Percentiles rank a stretch among this genome's conserved stretches.
Evolutionary conservation across 2,113 vertebrate genomes (phyloP).

Genomic region (Centropus bengalensis): DNA sequence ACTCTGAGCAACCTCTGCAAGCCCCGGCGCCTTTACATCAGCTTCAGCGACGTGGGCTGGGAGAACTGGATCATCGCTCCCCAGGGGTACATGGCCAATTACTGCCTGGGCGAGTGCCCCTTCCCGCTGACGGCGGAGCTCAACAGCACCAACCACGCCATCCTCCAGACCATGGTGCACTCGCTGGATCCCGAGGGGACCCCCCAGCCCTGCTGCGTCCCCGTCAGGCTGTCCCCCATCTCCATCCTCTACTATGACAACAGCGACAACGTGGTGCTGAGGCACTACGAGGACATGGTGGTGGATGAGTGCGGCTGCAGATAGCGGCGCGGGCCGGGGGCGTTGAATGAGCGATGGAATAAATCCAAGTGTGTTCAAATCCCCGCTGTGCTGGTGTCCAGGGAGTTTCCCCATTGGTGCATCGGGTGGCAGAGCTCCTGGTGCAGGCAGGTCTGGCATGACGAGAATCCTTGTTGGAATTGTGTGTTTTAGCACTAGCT

Average conservation of each 20-base stretch:
- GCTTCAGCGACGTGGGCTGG: slow-evolving; percentile 95
- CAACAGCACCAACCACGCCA: slow-evolving; percentile 93
- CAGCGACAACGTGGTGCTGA: slow-evolving; percentile 92
- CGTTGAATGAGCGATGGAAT: rapidly evolving
- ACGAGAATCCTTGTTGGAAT: rapidly evolving
- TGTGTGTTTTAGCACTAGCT: rapidly evolving
- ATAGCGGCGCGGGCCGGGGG: slow-evolving; percentile 11
- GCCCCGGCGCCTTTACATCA: slow-evolving; percentile 87
- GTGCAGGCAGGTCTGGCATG: rapidly evolving
- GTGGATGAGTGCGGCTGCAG: slow-evolving; percentile 95
- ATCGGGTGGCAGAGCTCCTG: rapidly evolving
- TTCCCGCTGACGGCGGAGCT: slow-evolving; percentile 86
- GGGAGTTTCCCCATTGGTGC: neutral
- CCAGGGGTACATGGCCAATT: slow-evolving; percentile 93
- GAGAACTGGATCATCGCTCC: slow-evolving; percentile 97
- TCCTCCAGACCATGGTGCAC: slow-evolving; percentile 92
- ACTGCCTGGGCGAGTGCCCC: slow-evolving; percentile 90
- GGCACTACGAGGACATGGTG: slow-evolving; percentile 96
- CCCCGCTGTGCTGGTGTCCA: neutral
- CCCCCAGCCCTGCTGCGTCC: slow-evolving; percentile 91
- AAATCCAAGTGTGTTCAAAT: neutral
- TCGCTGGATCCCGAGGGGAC: slow-evolving; percentile 81
- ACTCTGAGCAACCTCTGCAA: slow-evolving; percentile 81
- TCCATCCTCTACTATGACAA: slow-evolving; percentile 97
- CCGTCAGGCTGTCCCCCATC: slow-evolving; percentile 89